Percentiles rank a stretch among this genome's conserved stretches.
Conservation (phyloP, 2,888 invertebrate species). For the Eurytoma californica region DNA sequence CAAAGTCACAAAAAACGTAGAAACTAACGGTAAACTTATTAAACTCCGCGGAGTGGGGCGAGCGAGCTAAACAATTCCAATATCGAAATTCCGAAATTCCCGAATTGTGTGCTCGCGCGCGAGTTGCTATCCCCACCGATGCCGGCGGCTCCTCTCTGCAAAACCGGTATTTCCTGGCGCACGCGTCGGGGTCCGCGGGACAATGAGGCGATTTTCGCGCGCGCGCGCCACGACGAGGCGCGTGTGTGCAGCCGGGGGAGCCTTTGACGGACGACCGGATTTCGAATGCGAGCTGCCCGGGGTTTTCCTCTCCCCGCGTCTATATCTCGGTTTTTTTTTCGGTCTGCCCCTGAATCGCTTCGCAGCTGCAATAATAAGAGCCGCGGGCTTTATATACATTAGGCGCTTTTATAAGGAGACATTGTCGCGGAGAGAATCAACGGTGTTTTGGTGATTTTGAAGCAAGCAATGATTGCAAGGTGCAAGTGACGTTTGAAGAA, state of each 20-base stretch:
- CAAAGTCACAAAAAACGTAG: too few species aligned
- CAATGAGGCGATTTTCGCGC: not conserved
- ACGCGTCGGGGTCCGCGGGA: not conserved
- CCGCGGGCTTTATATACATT: not conserved
- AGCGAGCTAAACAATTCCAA: slow-evolving; percentile 30
- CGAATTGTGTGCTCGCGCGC: not conserved
- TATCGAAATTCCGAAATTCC: slow-evolving; percentile 38
- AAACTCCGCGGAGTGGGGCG: too few species aligned
- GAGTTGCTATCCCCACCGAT: not conserved
- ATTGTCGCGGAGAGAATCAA: too few species aligned
- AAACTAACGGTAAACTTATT: too few species aligned
- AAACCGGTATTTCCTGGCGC: slow-evolving; percentile 3
- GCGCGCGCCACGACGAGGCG: not conserved
- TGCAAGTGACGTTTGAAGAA: too few species aligned
- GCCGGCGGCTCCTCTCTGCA: not conserved
- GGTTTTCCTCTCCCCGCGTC: not conserved
- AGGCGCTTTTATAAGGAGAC: too few species aligned
- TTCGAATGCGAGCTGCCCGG: not conserved
- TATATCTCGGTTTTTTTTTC: not conserved
- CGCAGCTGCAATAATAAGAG: not conserved
- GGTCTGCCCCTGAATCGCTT: not conserved
- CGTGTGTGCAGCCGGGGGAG: not conserved
- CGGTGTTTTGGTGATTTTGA: too few species aligned
- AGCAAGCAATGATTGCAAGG: too few species aligned
- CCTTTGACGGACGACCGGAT: not conserved